Base-by-base conservation (phyloP, 2,113 vertebrate genomes). In the Daubentonia madagascariensis region DNA sequence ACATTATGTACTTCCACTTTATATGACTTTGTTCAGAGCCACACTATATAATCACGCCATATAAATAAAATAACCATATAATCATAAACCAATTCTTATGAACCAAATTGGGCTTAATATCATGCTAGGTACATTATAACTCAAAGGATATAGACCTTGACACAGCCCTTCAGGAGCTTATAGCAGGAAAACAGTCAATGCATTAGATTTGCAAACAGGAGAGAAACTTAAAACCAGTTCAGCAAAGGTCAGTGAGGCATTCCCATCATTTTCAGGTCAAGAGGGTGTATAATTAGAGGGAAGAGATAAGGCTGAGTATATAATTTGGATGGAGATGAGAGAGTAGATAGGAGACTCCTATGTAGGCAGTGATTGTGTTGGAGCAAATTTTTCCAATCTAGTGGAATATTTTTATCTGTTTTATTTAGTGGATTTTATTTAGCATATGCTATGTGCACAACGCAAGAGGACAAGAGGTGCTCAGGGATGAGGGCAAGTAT, bases 311-410 rank as follows among this genome's bases (percentile, higher is more conserved):
- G 23, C 68, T 94, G 94, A 89, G 90, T 80, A 80, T 98, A 78
- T 97, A 97, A 97, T 98, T 98, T 97, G 92, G 75, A 94, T 94
- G 85, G 90, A 96, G 97, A 98, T 98, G 95, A 97, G 90, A 98
- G 75, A 96, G 94, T 45, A 96, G 94, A 97, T 96, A 94, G 72
- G 80, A 85, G 73, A 92, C 57, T 96, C 70, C 85, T 95, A 88
- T 23, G 25, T 43, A 94, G 84, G 80, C 78, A 95, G 85, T 98
- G 95, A 94, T 90, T 86, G 81, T 61, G 65, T 83, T 78, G 43
- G 45, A 97, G 79, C 30, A 80, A 96, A 95, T 78, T 92, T 96
- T 90, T 95, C 59, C 75, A 81, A 88, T 96, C 50, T 45, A 81
- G 23, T 45, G 22, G 10, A 90, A 92, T 72, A 81, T 48, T 89